Conservation (phyloP, 2,113 vertebrate genomes). For the Abramis brama region DNA sequence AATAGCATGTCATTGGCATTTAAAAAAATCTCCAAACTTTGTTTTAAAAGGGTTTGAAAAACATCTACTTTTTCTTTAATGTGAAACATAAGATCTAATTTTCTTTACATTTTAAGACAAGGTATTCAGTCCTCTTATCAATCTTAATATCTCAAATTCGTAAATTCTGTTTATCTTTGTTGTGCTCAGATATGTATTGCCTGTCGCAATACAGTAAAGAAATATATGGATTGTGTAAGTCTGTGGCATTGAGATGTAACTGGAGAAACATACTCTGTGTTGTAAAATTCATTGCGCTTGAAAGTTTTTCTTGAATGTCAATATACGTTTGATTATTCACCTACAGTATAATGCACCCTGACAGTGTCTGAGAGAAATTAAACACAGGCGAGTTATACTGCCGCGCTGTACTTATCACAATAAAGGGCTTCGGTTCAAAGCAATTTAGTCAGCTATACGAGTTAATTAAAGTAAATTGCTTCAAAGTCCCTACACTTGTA, state of each 20-base stretch:
- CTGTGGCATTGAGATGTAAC: not conserved
- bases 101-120: not conserved
- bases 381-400: slow-evolving; percentile 9
- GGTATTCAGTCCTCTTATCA: no score
- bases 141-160: not conserved
- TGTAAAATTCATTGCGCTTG: not conserved
- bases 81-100: not conserved
- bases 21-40: not conserved
- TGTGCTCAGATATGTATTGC: not conserved
- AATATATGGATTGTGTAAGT: not conserved
- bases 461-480: slow-evolving; percentile 1
- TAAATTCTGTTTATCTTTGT: not conserved
- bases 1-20: not conserved
- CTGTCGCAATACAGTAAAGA: not conserved
- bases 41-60: not conserved
- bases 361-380: not conserved
- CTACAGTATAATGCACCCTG: not conserved
- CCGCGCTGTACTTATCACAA: not conserved
- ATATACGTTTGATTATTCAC: not conserved
- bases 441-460: slow-evolving; percentile 28
- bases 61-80: not conserved
- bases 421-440: not conserved
- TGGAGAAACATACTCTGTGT: not conserved
- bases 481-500: not conserved
- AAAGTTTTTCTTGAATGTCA: slow-evolving; percentile 16